phyloP scores from a whole-genome alignment of 1,140 invertebrate species.

The Piezodorus guildinii region DNA sequence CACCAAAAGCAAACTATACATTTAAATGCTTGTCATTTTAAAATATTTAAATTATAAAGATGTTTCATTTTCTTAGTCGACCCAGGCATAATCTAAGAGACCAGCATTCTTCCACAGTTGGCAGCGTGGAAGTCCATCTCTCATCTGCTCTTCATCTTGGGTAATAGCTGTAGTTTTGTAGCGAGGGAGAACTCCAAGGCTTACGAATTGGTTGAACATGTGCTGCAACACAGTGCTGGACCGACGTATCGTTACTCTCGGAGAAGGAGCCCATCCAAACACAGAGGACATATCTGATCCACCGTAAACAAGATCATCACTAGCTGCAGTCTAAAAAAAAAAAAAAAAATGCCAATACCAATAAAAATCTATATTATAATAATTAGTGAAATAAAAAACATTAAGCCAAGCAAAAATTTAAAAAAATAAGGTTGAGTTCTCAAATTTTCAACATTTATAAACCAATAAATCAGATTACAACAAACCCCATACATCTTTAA shows the following conservation, averaged over 20 bases:
- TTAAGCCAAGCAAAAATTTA: no score
- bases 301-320: background rate
- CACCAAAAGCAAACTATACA: no score
- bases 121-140: background rate
- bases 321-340: no score
- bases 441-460: no score
- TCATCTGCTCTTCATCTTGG: background rate
- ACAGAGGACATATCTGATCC: background rate
- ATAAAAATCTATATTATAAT: no score
- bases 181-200: background rate
- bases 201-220: background rate
- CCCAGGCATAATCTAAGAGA: background rate
- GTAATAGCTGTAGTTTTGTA: background rate
- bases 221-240: background rate
- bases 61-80: background rate
- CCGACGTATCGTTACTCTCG: background rate
- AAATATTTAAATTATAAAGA: no score
- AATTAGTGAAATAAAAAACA: no score
- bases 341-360: no score
- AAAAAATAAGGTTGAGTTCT: no score
- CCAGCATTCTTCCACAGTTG: slow-evolving; percentile 1
- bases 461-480: no score
- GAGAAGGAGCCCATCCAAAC: background rate
- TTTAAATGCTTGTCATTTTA: no score
- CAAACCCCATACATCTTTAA: no score